Conservation (phyloP, 2,888 invertebrate species). For the Deroplatys truncata region DNA sequence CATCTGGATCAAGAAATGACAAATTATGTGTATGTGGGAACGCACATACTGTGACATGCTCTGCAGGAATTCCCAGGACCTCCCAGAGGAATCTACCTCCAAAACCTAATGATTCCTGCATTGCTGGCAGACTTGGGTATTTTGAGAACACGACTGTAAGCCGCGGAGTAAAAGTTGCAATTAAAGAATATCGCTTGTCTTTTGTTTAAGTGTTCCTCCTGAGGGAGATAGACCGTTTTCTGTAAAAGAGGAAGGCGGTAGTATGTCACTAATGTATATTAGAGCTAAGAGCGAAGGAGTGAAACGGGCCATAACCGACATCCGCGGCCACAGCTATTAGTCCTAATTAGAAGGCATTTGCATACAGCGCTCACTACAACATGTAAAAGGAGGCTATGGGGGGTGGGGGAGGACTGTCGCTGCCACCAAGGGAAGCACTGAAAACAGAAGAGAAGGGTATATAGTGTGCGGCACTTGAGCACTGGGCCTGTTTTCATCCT, state of each 20-base stretch:
- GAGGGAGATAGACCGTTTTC: not conserved
- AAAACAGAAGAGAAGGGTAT: not conserved
- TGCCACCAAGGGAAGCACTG: not conserved
- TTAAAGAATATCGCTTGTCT: not conserved
- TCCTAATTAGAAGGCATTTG: conserved; percentile 9
- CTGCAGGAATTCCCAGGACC: too few species aligned
- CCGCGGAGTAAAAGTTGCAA: not conserved
- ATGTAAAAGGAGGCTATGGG: not conserved
- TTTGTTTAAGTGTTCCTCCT: not conserved
- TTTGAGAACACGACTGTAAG: too few species aligned
- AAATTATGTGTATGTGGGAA: too few species aligned
- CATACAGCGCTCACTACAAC: not conserved
- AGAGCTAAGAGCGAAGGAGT: conserved; percentile 13
- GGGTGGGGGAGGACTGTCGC: not conserved
- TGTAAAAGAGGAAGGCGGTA: not conserved
- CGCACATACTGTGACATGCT: too few species aligned
- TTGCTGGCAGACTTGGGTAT: not conserved
- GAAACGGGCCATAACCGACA: conserved; percentile 13
- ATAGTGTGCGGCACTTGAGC: not conserved
- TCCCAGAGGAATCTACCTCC: too few species aligned
- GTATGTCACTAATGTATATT: conserved; percentile 10
- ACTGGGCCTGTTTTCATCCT: not conserved
- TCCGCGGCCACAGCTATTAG: conserved; percentile 10
- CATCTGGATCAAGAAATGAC: too few species aligned
- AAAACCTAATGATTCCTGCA: not conserved